Conservation (phyloP, 2,888 invertebrate species). For the Acanthococcus lagerstroemiae region DNA sequence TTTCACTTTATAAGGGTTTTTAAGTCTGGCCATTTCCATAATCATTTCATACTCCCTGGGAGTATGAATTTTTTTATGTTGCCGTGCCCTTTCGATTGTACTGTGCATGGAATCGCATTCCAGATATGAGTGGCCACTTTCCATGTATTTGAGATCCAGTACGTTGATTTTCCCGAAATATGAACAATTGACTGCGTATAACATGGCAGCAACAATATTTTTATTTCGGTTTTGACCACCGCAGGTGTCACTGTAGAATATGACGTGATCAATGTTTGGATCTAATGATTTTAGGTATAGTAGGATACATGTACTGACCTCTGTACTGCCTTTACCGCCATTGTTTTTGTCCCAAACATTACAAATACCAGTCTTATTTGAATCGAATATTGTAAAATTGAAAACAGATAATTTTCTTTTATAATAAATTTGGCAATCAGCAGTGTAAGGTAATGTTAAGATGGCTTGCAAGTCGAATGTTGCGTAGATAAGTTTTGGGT, state of each 20-base stretch:
- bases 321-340: background rate
- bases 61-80: background rate
- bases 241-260: background rate
- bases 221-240: constrained; percentile 5
- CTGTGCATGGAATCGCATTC: constrained; percentile 3
- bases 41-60: background rate
- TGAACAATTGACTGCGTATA: background rate
- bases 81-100: background rate
- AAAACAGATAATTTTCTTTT: background rate
- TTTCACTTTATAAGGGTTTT: background rate
- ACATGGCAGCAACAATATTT: background rate
- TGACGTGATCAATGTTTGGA: background rate
- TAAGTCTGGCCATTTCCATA: background rate
- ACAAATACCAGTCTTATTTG: background rate
- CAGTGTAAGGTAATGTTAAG: background rate
- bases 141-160: constrained; percentile 1
- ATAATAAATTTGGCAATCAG: background rate
- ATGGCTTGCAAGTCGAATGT: no score
- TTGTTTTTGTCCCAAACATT: background rate
- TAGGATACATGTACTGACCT: background rate
- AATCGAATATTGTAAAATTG: background rate
- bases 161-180: background rate
- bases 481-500: background rate
- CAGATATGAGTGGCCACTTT: constrained; percentile 1
- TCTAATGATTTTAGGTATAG: background rate